phyloP scores from a whole-genome alignment of 2,113 vertebrate species.

The Macquaria ambigua region DNA sequence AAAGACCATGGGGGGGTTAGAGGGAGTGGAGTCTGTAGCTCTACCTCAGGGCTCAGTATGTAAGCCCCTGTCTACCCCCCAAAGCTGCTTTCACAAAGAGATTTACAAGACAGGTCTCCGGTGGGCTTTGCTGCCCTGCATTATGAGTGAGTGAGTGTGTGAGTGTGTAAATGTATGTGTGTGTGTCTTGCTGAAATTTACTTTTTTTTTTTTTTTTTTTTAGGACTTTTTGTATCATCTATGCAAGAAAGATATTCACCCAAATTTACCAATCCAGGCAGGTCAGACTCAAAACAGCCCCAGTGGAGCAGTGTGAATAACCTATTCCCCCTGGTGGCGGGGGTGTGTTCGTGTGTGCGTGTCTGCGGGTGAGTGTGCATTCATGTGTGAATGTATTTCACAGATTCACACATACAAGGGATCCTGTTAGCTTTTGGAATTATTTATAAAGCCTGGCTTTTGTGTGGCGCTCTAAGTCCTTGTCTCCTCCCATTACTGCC shows the following conservation, averaged over 20 bases:
- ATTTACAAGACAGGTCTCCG: conserved; percentile 87
- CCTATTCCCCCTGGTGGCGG: conserved; percentile 72
- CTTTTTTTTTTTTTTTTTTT: conserved; percentile 33
- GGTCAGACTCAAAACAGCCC: conserved; percentile 68
- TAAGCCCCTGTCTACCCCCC: conserved; percentile 86
- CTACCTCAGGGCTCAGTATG: conserved; percentile 83
- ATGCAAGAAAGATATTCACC: conserved; percentile 67
- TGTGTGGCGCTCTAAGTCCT: conserved; percentile 84
- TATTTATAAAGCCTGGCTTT: conserved; percentile 87
- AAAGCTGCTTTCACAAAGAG: conserved; percentile 88
- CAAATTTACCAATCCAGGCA: conserved; percentile 62
- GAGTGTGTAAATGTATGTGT: conserved; percentile 34
- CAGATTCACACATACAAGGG: conserved; percentile 82
- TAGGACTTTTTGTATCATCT: conserved; percentile 57
- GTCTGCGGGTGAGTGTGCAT: conserved; percentile 67
- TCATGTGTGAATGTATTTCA: conserved; percentile 78
- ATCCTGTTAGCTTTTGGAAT: conserved; percentile 87
- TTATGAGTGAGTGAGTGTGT: conserved; percentile 71
- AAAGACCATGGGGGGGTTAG: conserved; percentile 69
- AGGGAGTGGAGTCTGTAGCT: conserved; percentile 77
- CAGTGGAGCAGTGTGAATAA: conserved; percentile 67
- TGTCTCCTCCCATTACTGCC: conserved; percentile 87
- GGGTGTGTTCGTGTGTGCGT: conserved; percentile 49
- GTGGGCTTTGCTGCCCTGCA: conserved; percentile 80
- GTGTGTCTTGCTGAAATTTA: conserved; percentile 52